Evolutionary conservation across 2,797 vertebrate species (phyloP), one percentile per base, ranked within the genome.

Genomic region (Helarctos malayanus): DNA sequence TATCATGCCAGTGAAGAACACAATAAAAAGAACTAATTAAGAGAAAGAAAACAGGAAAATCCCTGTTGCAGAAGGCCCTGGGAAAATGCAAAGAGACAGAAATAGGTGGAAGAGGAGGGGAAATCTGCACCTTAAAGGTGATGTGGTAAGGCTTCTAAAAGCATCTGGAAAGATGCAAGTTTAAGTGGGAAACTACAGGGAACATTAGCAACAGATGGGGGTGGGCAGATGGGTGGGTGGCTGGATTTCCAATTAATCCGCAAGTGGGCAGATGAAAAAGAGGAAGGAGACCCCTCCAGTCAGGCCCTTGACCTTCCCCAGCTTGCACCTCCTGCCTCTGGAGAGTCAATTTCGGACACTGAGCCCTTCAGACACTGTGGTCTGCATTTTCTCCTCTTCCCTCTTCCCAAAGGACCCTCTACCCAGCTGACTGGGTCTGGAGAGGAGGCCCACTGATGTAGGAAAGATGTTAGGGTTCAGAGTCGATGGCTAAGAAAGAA

Each of bases 21-120:
- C 57, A 80, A n/a, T 12, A 13, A 47, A 76, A 90, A 19, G 81
- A 93, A 71, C 76, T 19, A 93, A 71, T 69, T 23, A 14, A 9
- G 8, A 56, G 21, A 27, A 49, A 29, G 63, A 23, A 79, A 49
- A 95, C 0, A 82, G 49, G 7, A 45, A 82, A 73, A 76, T 54
- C 2, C 13, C 59, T 78, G 45, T 45, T 56, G 49, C 14, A 0
- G 47, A 61, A 90, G 91, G 75, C 35, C 18, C 21, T 4, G 41
- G 29, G 32, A 23, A 90, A 89, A 93, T 11, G 5, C 7, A 32
- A 29, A 59, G 75, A 87, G 56, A 87, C 12, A 65, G 49, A 59
- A 2, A 52, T 10, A 41, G 11, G 49, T 23, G 14, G 78, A 59
- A 52, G 13, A 71, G 38, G 32, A 78, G 32, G 38, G 56, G 19